Conservation (phyloP, 2,113 vertebrate species). For the Plotosus lineatus region DNA sequence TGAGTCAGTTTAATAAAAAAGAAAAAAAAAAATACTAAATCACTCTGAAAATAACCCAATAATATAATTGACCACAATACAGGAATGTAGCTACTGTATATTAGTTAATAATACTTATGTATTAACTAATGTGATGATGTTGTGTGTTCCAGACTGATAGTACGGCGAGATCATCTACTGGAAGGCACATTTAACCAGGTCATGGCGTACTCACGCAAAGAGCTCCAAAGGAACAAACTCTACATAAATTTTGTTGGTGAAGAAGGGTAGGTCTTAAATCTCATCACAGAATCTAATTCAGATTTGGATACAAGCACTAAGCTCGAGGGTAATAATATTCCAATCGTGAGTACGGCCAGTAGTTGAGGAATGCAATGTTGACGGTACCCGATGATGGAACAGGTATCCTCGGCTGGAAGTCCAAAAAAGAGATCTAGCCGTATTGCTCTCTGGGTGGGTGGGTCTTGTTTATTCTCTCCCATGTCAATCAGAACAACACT, state of each 20-base stretch:
- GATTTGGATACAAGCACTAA: no score
- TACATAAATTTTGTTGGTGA: slow-evolving; percentile 90
- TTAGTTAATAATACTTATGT: background rate
- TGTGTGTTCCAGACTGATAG: slow-evolving; percentile 77
- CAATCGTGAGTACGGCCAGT: background rate
- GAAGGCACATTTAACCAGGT: slow-evolving; percentile 92
- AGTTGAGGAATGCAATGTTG: background rate
- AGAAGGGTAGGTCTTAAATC: slow-evolving; percentile 75
- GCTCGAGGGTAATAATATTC: background rate
- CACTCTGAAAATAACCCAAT: background rate
- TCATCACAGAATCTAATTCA: no score
- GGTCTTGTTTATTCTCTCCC: background rate
- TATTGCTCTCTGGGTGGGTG: background rate
- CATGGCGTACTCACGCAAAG: slow-evolving; percentile 89
- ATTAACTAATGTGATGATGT: background rate
- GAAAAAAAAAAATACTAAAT: no score
- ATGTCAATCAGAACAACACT: background rate
- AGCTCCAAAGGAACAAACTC: slow-evolving; percentile 88
- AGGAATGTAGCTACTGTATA: background rate
- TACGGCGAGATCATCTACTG: slow-evolving; percentile 84
- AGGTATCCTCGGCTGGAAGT: background rate
- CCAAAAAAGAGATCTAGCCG: background rate
- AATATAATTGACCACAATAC: background rate
- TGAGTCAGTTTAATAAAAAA: slow-evolving; percentile 59
- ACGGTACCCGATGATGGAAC: background rate